Evolutionary conservation across 2,888 invertebrate genomes (phyloP).

Genomic region (Pemphredon lugubris): DNA sequence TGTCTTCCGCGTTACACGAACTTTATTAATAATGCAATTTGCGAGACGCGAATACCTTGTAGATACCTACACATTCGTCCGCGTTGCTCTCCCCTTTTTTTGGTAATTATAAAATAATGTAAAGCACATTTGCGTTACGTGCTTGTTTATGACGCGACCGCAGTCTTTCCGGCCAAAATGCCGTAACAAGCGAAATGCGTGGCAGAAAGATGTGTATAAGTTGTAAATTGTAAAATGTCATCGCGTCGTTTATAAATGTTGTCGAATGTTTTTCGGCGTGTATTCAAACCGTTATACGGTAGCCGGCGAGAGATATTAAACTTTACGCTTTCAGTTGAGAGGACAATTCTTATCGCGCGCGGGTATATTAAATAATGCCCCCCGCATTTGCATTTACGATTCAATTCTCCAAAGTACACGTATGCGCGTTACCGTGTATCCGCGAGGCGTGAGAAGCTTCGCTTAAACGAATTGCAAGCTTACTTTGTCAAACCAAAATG

Average conservation of each 20-base stretch:
- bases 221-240: background rate
- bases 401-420: background rate
- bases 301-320: too few relatives aligned
- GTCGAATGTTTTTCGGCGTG: too few relatives aligned
- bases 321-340: too few relatives aligned
- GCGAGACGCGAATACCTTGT: slow-evolving; percentile 43
- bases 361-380: too few relatives aligned
- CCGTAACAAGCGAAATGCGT: background rate
- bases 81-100: too few relatives aligned
- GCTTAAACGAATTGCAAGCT: background rate
- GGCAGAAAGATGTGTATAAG: background rate
- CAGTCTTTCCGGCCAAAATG: background rate
- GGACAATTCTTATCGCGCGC: too few relatives aligned
- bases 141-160: background rate
- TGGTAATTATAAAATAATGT: too few relatives aligned
- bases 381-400: too few relatives aligned
- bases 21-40: slow-evolving; percentile 76
- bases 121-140: background rate
- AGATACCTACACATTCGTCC: background rate
- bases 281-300: too few relatives aligned
- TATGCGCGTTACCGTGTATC: background rate
- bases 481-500: background rate
- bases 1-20: slow-evolving; percentile 68
- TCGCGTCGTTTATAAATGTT: background rate
- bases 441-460: background rate